Evolutionary conservation across 2,113 vertebrate genomes (phyloP), one percentile per base, ranked within the genome.

Genomic region (Leucopsar rothschildi): DNA sequence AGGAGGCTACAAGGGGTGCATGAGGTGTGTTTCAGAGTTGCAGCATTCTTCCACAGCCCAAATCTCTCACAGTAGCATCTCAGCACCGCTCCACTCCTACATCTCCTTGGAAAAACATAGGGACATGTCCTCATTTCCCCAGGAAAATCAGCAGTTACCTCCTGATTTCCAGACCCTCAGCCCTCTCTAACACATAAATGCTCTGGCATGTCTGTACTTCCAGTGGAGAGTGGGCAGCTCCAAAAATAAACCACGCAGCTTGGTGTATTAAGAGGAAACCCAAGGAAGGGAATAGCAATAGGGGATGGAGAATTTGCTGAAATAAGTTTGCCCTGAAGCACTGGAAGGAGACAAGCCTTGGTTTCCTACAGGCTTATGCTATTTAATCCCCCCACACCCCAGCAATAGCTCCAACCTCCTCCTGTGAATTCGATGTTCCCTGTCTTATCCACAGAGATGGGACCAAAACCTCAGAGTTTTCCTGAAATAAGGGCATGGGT

Each of bases 51-150:
- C 27, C 35, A 66, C 50, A 69, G 25, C 14, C 29, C 11, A 37
- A 15, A 2, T 28, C 13, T 70, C 42, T 6, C 24, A 63, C 2
- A 1, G 45, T 8, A 64, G 47, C 35, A 15, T 19, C 1, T 1
- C 24, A 72, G 21, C 13, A 57, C 20, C 11, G 5, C 17, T 66
- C 11, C 24, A 40, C 24, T 89, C 40, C 68, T 86, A 52, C 0
- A 1, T 25, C 25, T 81, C 22, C 39, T 61, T 24, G 18, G 29
- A 31, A 94, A 93, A 85, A 57, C 0, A 3, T 5, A 45, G 5
- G 12, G 25, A 55, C 23, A 31, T 15, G 16, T 55, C 59, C 39
- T 60, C 12, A 37, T 63, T 86, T 90, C 18, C 29, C 39, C 35
- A 63, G 33, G 8, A 94, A 80, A 90, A 80, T 25, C 25, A 50